Conservation (phyloP, 2,888 invertebrate species). For the Ceramica pisi region DNA sequence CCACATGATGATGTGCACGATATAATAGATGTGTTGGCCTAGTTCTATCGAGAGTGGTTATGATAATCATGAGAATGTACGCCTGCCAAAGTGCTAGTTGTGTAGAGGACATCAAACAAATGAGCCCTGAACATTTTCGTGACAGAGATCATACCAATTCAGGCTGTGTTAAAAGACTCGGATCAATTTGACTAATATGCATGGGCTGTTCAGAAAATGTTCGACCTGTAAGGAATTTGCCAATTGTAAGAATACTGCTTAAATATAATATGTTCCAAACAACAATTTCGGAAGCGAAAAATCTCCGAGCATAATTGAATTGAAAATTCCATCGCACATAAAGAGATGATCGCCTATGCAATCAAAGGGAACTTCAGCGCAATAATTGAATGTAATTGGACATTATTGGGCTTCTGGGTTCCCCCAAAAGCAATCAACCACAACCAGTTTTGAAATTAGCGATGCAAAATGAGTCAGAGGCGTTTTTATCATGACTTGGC, state of each 20-base stretch:
- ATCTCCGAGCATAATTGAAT: slow-evolving; percentile 8
- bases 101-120: slow-evolving; percentile 29
- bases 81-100: slow-evolving; percentile 38
- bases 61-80: slow-evolving; percentile 61
- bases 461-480: slow-evolving; percentile 52
- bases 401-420: slow-evolving; percentile 46
- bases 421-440: slow-evolving; percentile 39
- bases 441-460: slow-evolving; percentile 57
- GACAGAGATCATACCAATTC: background rate
- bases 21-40: slow-evolving; percentile 63
- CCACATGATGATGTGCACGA: slow-evolving; percentile 60
- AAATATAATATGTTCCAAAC: slow-evolving; percentile 23
- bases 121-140: slow-evolving; percentile 28
- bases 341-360: slow-evolving; percentile 11
- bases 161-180: background rate
- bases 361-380: slow-evolving; percentile 20
- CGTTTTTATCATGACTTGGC: slow-evolving; percentile 50
- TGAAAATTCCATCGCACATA: slow-evolving; percentile 3
- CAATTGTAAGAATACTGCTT: slow-evolving; percentile 37
- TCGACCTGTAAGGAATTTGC: slow-evolving; percentile 39
- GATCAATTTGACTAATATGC: slow-evolving; percentile 3
- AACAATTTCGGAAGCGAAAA: slow-evolving; percentile 35
- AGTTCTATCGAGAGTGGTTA: slow-evolving; percentile 52
- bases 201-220: slow-evolving; percentile 7
- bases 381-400: slow-evolving; percentile 26